Percentiles rank a stretch among this genome's conserved stretches.
Evolutionary conservation across 2,113 vertebrate species (phyloP).

Genomic region (Prionailurus bengalensis): DNA sequence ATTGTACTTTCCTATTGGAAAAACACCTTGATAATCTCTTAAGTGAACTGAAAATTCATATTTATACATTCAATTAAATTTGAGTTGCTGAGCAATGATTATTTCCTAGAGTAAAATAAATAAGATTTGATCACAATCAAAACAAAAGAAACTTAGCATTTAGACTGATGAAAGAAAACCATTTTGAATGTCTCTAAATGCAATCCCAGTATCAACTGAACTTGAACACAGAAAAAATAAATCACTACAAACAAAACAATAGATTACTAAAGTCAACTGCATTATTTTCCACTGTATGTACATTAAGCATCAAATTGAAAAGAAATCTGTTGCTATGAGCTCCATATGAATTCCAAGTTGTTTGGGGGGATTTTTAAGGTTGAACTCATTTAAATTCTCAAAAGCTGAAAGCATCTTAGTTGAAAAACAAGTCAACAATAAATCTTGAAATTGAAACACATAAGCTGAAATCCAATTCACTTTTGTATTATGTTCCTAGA

Average conservation of each 20-base stretch:
- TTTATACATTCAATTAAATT: constrained; percentile 50
- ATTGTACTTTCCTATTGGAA: background rate
- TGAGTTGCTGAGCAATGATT: constrained; percentile 46
- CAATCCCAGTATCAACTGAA: background rate
- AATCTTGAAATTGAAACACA: constrained; percentile 33
- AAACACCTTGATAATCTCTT: constrained; percentile 59
- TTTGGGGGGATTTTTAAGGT: background rate
- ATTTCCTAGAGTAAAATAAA: constrained; percentile 55
- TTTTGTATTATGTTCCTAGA: background rate
- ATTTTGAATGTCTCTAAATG: background rate
- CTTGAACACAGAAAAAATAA: constrained; percentile 18
- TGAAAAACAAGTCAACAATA: constrained; percentile 41
- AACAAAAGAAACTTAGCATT: constrained; percentile 47
- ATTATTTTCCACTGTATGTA: background rate
- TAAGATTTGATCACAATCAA: constrained; percentile 55
- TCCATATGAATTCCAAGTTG: background rate
- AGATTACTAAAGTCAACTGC: background rate
- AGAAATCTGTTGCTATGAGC: background rate
- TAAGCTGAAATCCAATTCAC: background rate
- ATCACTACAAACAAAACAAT: background rate
- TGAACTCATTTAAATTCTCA: constrained; percentile 15
- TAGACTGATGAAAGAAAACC: background rate
- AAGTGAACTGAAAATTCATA: constrained; percentile 58
- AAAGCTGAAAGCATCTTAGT: constrained; percentile 13
- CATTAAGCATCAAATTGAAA: constrained; percentile 19